Percentiles rank a stretch among this genome's conserved stretches.
Evolutionary conservation across 2,888 invertebrate species (phyloP).

Genomic region (Melinaea menophilus): DNA sequence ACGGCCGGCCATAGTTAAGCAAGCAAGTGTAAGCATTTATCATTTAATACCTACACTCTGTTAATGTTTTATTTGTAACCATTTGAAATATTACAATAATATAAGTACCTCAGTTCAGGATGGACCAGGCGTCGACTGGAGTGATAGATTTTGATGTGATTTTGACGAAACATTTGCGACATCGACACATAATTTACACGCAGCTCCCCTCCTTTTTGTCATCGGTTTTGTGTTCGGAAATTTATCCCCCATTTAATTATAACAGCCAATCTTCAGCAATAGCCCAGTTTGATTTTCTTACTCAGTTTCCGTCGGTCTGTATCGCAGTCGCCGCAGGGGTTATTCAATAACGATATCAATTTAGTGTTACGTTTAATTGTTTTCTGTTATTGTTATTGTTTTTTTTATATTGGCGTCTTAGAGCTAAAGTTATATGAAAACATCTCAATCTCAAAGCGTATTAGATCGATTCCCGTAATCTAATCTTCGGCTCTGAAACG

Average conservation of each 20-base stretch:
- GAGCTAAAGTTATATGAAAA: conserved; percentile 45
- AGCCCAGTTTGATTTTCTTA: conserved; percentile 69
- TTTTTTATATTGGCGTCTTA: conserved; percentile 57
- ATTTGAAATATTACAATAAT: conserved; percentile 75
- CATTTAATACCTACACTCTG: conserved; percentile 73
- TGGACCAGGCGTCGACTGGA: conserved; percentile 78
- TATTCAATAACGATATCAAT: conserved; percentile 69
- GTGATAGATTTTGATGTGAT: conserved; percentile 64
- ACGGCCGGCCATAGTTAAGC: conserved; percentile 74
- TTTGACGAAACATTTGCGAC: conserved; percentile 62
- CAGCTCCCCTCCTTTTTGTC: conserved; percentile 58
- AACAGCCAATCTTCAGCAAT: conserved; percentile 59
- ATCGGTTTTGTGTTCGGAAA: conserved; percentile 38
- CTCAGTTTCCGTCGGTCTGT: conserved; percentile 51
- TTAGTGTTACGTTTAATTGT: conserved; percentile 70
- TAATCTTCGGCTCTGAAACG: conserved; percentile 53
- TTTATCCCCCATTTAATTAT: conserved; percentile 30
- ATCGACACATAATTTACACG: conserved; percentile 66
- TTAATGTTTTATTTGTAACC: conserved; percentile 76
- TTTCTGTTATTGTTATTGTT: conserved; percentile 73
- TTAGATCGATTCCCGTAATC: neutral
- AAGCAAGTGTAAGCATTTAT: conserved; percentile 70
- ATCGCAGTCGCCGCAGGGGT: conserved; percentile 75
- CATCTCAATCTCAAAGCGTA: too few species aligned
- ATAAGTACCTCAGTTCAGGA: conserved; percentile 76